phyloP scores from a whole-genome alignment of 2,113 vertebrate species.

The Pituophis catenifer region DNA sequence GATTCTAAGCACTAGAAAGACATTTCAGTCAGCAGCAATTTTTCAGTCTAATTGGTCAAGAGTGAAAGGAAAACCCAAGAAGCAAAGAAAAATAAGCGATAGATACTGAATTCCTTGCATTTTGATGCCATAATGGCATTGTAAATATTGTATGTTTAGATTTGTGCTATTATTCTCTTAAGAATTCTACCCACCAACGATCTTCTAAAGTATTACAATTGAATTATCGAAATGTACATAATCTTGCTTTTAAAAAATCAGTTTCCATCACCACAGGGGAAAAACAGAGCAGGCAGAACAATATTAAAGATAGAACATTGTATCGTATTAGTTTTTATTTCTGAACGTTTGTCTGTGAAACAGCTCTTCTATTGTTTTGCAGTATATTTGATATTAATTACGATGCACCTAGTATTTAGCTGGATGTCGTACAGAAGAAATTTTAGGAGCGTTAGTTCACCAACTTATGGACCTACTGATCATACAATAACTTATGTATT shows the following conservation, averaged over 20 bases:
- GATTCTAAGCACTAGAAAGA: background rate
- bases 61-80: background rate
- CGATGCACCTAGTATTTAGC: conserved; percentile 35
- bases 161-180: background rate
- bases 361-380: background rate
- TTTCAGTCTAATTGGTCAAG: background rate
- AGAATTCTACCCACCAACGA: background rate
- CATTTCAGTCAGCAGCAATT: conserved; percentile 35
- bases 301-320: conserved; percentile 18
- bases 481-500: conserved; percentile 12
- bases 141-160: background rate
- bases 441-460: conserved; percentile 45
- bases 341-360: background rate
- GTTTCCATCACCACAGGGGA: background rate
- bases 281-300: conserved; percentile 11
- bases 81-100: background rate
- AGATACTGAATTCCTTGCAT: background rate
- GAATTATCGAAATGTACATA: accelerated
- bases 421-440: conserved; percentile 17
- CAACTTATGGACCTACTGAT: conserved; percentile 46
- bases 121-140: background rate
- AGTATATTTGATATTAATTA: conserved; percentile 30
- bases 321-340: conserved; percentile 13
- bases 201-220: background rate
- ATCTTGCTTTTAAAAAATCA: conserved; percentile 17